phyloP scores from a whole-genome alignment of 2,888 invertebrate genomes.

The Neoaliturus tenellus region DNA sequence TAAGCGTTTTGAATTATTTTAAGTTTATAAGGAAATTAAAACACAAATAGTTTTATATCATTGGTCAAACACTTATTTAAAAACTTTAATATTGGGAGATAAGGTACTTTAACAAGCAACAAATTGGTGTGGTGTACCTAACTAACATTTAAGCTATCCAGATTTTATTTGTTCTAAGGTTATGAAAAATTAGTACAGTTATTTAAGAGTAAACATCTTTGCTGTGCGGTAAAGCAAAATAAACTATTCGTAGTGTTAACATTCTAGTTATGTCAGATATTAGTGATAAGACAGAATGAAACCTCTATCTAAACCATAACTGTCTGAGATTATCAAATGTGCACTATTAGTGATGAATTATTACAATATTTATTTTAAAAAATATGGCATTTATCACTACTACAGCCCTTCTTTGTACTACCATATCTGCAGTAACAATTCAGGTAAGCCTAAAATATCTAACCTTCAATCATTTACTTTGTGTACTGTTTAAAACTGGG shows the following conservation, averaged over 20 bases:
- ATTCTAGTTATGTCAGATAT: conserved; percentile 7
- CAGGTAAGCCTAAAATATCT: not conserved
- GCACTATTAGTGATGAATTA: not conserved
- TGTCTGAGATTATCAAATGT: not conserved
- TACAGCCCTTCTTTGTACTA: conserved; percentile 11
- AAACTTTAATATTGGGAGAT: no score
- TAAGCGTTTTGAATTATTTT: no score
- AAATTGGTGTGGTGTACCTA: no score
- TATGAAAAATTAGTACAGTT: not conserved
- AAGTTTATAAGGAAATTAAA: no score
- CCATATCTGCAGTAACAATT: conserved; percentile 8
- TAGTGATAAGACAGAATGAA: not conserved
- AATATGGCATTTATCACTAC: conserved; percentile 7
- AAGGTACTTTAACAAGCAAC: no score
- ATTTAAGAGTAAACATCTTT: not conserved
- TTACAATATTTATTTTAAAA: not conserved
- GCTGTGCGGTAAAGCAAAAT: not conserved
- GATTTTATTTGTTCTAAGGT: no score
- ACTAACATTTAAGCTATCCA: no score
- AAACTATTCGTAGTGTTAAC: not conserved
- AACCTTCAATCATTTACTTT: no score
- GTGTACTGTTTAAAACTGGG: no score
- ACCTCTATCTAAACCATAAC: conserved; percentile 12
- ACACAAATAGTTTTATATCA: no score
- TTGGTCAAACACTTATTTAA: no score